Evolutionary conservation across 2,797 vertebrate genomes (phyloP).

Genomic region (Sebastes jordani): DNA sequence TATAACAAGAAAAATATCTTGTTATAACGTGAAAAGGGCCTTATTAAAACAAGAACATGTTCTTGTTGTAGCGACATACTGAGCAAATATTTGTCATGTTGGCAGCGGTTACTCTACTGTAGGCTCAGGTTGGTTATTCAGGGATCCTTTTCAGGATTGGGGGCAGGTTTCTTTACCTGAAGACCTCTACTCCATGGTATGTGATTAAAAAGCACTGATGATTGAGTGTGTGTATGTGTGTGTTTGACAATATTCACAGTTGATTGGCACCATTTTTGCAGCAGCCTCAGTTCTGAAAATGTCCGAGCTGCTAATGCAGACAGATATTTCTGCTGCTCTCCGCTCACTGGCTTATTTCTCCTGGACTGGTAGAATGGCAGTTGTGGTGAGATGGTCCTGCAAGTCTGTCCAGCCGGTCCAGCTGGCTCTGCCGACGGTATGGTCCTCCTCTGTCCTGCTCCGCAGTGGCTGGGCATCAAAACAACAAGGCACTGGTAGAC

Average conservation of each 20-base stretch:
- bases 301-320: constrained; percentile 18
- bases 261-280: constrained; percentile 57
- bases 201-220: constrained; percentile 47
- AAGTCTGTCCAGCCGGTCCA: neutral
- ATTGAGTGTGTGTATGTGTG: constrained; percentile 20
- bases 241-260: constrained; percentile 55
- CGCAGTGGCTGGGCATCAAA: constrained; percentile 13
- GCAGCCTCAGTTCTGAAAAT: constrained; percentile 24
- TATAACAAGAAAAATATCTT: neutral
- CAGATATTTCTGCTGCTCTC: neutral
- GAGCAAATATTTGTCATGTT: neutral
- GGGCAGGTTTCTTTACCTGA: constrained; percentile 13
- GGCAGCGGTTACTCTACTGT: neutral
- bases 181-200: constrained; percentile 12
- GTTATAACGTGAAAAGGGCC: neutral
- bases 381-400: constrained; percentile 36
- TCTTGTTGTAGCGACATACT: neutral
- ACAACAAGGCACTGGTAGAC: constrained; percentile 69
- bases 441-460: constrained; percentile 4
- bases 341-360: constrained; percentile 25
- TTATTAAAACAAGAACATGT: neutral
- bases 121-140: constrained; percentile 7
- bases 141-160: neutral
- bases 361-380: constrained; percentile 17
- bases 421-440: neutral